These are phyloP conservation scores for Chymomyza procnemis DNA, from an alignment of 2,888 invertebrate species.

Conservation along the genomic window DNA sequence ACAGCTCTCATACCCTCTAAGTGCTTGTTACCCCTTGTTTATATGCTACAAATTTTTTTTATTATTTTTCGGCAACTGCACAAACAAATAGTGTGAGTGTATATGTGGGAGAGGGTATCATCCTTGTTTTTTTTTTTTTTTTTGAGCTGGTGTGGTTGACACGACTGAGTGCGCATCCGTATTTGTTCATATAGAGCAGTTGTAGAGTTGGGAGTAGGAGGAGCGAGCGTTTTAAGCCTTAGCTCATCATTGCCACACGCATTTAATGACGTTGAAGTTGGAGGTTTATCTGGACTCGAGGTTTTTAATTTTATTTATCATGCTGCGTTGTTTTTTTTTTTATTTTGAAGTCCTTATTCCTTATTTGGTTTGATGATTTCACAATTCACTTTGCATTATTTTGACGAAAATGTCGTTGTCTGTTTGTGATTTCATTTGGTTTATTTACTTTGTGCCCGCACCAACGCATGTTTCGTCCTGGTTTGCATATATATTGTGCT, in stretches of 20 bases:
- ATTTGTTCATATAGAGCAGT: not conserved
- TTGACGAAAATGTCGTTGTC: conserved; percentile 38
- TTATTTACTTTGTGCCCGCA: conserved; percentile 44
- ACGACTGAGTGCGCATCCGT: not conserved
- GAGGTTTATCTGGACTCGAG: conserved; percentile 65
- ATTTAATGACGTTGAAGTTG: conserved; percentile 37
- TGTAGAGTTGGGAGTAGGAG: conserved; percentile 8
- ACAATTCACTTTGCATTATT: conserved; percentile 1
- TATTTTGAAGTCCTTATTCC: no score
- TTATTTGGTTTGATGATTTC: conserved; percentile 7
- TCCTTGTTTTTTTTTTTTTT: not conserved
- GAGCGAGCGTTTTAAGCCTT: not conserved
- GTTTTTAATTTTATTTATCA: conserved; percentile 71
- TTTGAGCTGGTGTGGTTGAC: conserved; percentile 3
- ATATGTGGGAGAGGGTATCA: not conserved
- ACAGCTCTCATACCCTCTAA: not conserved
- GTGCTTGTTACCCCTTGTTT: not conserved
- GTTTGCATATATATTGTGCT: conserved; percentile 42
- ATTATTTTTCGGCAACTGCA: conserved; percentile 13
- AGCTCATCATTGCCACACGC: conserved; percentile 6
- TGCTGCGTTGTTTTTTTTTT: conserved; percentile 39
- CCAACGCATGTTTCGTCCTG: not conserved
- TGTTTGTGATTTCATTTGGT: conserved; percentile 51
- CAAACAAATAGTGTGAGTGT: conserved; percentile 23
- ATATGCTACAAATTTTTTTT: conserved; percentile 6